Percentiles rank a stretch among this genome's conserved stretches.
phyloP scores from a whole-genome alignment of 2,888 invertebrate species.

The Andrena bucephala region DNA sequence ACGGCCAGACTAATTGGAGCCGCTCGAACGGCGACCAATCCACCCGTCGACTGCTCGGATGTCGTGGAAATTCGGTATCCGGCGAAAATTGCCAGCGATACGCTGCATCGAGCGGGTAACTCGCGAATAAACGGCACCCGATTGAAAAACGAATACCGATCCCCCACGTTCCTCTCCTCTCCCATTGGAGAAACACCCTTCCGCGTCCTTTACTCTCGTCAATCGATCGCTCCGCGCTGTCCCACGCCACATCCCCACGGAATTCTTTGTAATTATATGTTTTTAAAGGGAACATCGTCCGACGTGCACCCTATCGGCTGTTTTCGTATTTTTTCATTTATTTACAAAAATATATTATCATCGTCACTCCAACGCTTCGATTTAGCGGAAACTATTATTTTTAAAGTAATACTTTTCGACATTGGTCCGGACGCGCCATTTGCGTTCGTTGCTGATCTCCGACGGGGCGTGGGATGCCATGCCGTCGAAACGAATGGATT shows the following conservation, averaged over 20 bases:
- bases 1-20: constrained; percentile 66
- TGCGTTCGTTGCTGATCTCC: constrained; percentile 16
- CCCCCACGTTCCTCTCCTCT: not conserved
- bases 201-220: not conserved
- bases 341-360: constrained; percentile 72
- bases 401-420: constrained; percentile 71
- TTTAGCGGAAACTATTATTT: constrained; percentile 67
- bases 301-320: constrained; percentile 52
- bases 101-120: constrained; percentile 6
- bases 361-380: constrained; percentile 63
- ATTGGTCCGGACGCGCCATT: constrained; percentile 70
- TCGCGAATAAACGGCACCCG: constrained; percentile 20
- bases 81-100: constrained; percentile 25
- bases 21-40: constrained; percentile 60
- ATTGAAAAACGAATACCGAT: not conserved
- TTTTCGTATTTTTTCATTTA: constrained; percentile 26
- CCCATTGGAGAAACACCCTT: not conserved
- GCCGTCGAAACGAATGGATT: not conserved
- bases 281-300: constrained; percentile 56
- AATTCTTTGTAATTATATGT: constrained; percentile 45
- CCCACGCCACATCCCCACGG: constrained; percentile 31
- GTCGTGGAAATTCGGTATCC: constrained; percentile 26
- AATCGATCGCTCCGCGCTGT: constrained; percentile 24
- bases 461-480: constrained; percentile 9
- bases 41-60: constrained; percentile 32